Conservation (phyloP, 1,140 invertebrate species). For the Lordiphosa collinella region DNA sequence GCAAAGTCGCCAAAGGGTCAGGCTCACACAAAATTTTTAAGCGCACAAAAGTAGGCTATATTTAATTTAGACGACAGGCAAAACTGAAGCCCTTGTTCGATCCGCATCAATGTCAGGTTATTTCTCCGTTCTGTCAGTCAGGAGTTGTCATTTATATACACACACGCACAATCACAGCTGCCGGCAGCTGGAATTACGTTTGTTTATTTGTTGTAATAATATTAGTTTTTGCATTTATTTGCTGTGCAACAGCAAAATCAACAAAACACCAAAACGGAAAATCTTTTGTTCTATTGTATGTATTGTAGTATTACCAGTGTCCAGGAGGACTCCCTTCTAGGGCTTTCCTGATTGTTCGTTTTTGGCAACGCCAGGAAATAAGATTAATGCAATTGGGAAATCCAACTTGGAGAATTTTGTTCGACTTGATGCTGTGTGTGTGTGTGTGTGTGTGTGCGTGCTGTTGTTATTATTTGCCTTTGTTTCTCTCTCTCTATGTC, state of each 20-base stretch:
- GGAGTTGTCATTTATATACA: background rate
- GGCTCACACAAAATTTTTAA: too few relatives aligned
- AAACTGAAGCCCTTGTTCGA: too few relatives aligned
- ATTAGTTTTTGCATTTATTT: conserved; percentile 65
- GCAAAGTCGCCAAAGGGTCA: too few relatives aligned
- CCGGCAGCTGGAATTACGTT: conserved; percentile 13
- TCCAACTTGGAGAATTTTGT: conserved; percentile 28
- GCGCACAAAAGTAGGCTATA: too few relatives aligned
- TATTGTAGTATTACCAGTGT: conserved; percentile 23
- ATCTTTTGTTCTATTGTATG: conserved; percentile 46
- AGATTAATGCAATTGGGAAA: conserved; percentile 73
- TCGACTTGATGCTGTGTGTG: too few relatives aligned
- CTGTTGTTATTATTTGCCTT: conserved; percentile 25
- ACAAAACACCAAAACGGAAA: conserved; percentile 18
- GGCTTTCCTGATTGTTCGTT: conserved; percentile 7
- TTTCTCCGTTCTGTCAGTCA: too few relatives aligned
- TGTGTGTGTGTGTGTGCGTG: background rate
- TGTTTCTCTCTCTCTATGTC: background rate
- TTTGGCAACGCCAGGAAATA: conserved; percentile 28
- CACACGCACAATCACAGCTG: conserved; percentile 5
- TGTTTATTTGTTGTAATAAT: conserved; percentile 64
- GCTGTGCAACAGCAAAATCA: conserved; percentile 30
- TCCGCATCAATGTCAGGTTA: too few relatives aligned
- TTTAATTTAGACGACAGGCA: too few relatives aligned
- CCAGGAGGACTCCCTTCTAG: background rate